These are phyloP conservation scores for Zele albiditarsus DNA, from an alignment of 2,888 invertebrate species.

Conservation along the genomic window DNA sequence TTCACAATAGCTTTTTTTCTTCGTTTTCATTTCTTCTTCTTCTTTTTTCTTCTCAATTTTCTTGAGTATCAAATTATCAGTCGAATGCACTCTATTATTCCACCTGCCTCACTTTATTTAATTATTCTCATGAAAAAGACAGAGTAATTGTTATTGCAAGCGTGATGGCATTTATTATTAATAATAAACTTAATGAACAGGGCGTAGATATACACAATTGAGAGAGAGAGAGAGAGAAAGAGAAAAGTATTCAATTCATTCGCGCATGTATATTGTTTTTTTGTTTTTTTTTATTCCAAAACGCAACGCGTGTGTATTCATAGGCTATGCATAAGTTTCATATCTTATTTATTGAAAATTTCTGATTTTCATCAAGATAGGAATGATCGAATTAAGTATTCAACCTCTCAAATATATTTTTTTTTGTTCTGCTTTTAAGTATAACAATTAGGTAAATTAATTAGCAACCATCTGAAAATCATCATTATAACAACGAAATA, in stretches of 20 bases:
- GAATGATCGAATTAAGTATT: slow-evolving; percentile 64
- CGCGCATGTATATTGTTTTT: slow-evolving; percentile 58
- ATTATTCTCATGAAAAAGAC: slow-evolving; percentile 17
- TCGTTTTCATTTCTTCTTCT: neutral
- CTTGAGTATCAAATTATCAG: neutral
- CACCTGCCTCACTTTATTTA: neutral
- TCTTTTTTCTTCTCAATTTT: neutral
- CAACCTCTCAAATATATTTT: neutral
- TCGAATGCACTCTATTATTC: neutral
- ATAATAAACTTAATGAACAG: slow-evolving; percentile 72
- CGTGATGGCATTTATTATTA: slow-evolving; percentile 73
- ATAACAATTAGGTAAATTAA: neutral
- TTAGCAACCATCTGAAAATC: neutral
- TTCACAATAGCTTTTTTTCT: neutral
- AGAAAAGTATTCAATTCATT: slow-evolving; percentile 67
- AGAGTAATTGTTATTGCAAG: slow-evolving; percentile 63
- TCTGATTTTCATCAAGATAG: slow-evolving; percentile 24
- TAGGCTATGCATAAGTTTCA: slow-evolving; percentile 63
- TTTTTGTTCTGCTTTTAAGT: neutral
- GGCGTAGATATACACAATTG: slow-evolving; percentile 71
- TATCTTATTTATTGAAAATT: slow-evolving; percentile 32
- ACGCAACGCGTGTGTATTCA: slow-evolving; percentile 61
- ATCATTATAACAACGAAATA: neutral
- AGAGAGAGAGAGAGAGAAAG: neutral
- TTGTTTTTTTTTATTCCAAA: slow-evolving; percentile 53